Evolutionary conservation across 2,797 vertebrate species (phyloP), one percentile per base, ranked within the genome.

Genomic region (Myripristis jacobus): DNA sequence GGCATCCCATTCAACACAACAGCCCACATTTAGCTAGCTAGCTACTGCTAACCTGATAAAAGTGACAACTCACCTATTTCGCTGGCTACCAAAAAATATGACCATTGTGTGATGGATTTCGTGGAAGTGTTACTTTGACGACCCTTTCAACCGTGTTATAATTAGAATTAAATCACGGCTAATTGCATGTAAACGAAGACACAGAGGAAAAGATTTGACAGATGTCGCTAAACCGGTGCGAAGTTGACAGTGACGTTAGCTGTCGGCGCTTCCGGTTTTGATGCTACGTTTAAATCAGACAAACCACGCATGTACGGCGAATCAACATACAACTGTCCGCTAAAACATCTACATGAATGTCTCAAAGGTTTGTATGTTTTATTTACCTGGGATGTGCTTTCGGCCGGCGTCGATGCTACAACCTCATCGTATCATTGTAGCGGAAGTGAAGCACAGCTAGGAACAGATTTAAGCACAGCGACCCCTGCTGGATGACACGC

Each of bases 381-480:
- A 53, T 86, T 16, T 64, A 84, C 88, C 77, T 81, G 0, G 4
- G 10, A 27, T 6, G 21, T 1, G n/a, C 0, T 66, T 79, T 38
- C 25, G 8, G 31, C 64, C 1, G 2, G 52, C 0, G 6, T 25
- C 4, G 51, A 54, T 3, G 57, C 9, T 59, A 59, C 8, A 22
- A 18, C 7, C 43, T 52, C 65, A 18, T 55, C 15, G 15, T 25
- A 29, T 47, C 66, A 9, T 8, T 52, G 16, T 47, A 18, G 81
- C 85, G 89, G 91, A 92, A 91, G 80, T 68, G 19, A 69, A 62
- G 6, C 12, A 0, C 1, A 29, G 27, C 3, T 0, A 7, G 0
- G 5, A 4, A 7, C 6, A 21, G 22, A 25, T 1, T 15, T 15
- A 57, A 41, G 15, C 60, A 72, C 64, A 78, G 77, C 76, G 77